phyloP scores from a whole-genome alignment of 2,888 invertebrate species.

The Rhagonycha fulva region DNA sequence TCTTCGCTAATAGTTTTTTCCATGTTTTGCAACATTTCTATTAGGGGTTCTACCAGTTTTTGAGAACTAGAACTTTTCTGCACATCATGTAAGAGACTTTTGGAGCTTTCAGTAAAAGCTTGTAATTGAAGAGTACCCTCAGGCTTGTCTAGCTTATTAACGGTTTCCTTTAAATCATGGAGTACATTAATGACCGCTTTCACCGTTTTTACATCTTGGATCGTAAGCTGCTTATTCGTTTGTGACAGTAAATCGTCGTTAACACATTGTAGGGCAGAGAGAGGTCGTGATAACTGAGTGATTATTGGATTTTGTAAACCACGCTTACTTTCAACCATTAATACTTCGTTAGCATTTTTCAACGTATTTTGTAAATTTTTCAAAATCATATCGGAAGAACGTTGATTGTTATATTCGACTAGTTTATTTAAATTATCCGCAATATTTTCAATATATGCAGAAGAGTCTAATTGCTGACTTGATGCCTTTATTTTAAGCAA shows the following conservation, averaged over 20 bases:
- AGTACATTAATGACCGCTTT: slow-evolving; percentile 44
- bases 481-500: background rate
- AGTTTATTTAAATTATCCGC: background rate
- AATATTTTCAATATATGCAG: background rate
- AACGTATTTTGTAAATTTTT: slow-evolving; percentile 44
- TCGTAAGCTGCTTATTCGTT: slow-evolving; percentile 36
- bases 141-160: slow-evolving; percentile 29
- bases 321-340: slow-evolving; percentile 38
- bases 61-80: background rate
- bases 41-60: slow-evolving; percentile 48
- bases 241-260: slow-evolving; percentile 47
- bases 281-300: slow-evolving; percentile 47
- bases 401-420: slow-evolving; percentile 44
- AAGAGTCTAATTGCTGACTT: background rate
- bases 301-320: slow-evolving; percentile 40
- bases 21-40: slow-evolving; percentile 42
- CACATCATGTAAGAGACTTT: slow-evolving; percentile 33
- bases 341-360: slow-evolving; percentile 43
- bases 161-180: slow-evolving; percentile 41
- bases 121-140: background rate
- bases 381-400: slow-evolving; percentile 41
- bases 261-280: slow-evolving; percentile 50
- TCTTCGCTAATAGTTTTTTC: background rate
- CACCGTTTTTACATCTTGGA: slow-evolving; percentile 47
- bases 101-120: slow-evolving; percentile 24